A percentile compares a stretch with the other conserved stretches of the same genome.
Evolutionary conservation across 2,113 vertebrate genomes (phyloP).

Genomic region (Bos taurus): ARS-UCD2.0 NC_037351.1:31616501-31617000

Average conservation of each 20-base stretch:
- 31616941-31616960: not conserved
- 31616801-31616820: not conserved
- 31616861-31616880: not conserved
- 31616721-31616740: not conserved
- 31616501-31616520: slow-evolving; percentile 59
- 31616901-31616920: not conserved
- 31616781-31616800: not conserved
- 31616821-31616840: not conserved
- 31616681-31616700: slow-evolving; percentile 2
- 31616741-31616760: not conserved
- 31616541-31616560: slow-evolving; percentile 47
- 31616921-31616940: not conserved
- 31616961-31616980: not conserved
- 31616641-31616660: not conserved
- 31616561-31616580: slow-evolving; percentile 52
- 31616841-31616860: not conserved
- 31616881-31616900: not conserved
- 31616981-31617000: not conserved
- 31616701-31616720: not conserved
- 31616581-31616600: slow-evolving; percentile 45
- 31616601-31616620: slow-evolving; percentile 63
- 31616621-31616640: slow-evolving; percentile 9
- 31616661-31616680: not conserved
- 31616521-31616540: slow-evolving; percentile 62
- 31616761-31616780: not conserved